phyloP scores from a whole-genome alignment of 2,888 invertebrate genomes.

The Ornithoptera alexandrae region DNA sequence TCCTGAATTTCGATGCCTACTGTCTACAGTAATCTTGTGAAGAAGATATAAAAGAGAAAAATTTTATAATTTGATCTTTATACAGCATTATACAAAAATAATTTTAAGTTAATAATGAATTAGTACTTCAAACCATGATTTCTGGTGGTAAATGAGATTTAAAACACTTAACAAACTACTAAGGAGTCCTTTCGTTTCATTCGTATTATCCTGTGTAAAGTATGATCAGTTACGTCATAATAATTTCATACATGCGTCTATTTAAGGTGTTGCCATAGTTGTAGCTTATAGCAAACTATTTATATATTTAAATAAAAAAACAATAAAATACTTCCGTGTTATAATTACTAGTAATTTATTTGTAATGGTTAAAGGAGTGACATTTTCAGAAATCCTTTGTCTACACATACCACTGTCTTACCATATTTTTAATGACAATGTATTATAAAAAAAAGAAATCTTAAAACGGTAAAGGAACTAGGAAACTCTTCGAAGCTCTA shows the following conservation, averaged over 20 bases:
- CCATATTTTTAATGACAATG: not conserved
- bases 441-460: too few species aligned
- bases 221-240: not conserved
- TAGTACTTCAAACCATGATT: too few species aligned
- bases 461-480: too few species aligned
- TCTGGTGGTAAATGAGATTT: too few species aligned
- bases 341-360: conserved; percentile 24
- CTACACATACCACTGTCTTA: conserved; percentile 4
- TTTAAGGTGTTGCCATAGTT: conserved; percentile 8
- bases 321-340: conserved; percentile 23
- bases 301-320: conserved; percentile 3
- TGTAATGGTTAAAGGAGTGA: conserved; percentile 12
- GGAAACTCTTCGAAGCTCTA: too few species aligned
- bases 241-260: not conserved
- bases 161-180: not conserved
- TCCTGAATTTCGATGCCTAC: too few species aligned
- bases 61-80: too few species aligned
- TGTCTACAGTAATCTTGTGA: too few species aligned
- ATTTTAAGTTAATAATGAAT: too few species aligned
- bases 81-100: too few species aligned
- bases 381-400: conserved; percentile 27
- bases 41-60: too few species aligned
- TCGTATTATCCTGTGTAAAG: not conserved
- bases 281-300: not conserved
- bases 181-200: not conserved